Conservation (phyloP, 1,140 invertebrate species). For the Tigriopus japonicus region DNA sequence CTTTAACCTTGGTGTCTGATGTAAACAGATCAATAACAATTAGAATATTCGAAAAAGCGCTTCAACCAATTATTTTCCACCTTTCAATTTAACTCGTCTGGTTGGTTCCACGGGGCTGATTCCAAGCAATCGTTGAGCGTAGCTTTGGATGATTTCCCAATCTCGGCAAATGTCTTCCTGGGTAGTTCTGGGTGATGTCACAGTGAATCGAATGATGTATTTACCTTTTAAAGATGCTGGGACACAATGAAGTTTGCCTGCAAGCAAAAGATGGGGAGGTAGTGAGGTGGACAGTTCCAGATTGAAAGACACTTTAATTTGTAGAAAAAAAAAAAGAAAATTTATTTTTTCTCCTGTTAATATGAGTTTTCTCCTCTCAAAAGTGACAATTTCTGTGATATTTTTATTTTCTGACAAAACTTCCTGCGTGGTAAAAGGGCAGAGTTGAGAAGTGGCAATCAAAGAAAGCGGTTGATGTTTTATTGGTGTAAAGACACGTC, state of each 20-base stretch:
- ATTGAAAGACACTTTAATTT: too few species aligned
- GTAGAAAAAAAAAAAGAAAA: too few species aligned
- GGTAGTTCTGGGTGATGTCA: conserved; percentile 76
- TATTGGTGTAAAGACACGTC: too few species aligned
- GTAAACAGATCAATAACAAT: conserved; percentile 6
- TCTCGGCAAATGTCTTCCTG: conserved; percentile 38
- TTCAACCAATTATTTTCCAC: conserved; percentile 13
- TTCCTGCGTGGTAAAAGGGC: too few species aligned
- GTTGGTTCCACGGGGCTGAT: conserved; percentile 16
- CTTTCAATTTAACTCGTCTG: conserved; percentile 18
- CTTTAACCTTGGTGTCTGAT: conserved; percentile 50
- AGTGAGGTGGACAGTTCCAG: too few species aligned
- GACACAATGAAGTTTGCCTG: conserved; percentile 63
- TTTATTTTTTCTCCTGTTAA: too few species aligned
- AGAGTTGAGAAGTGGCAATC: too few species aligned
- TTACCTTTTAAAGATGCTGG: conserved; percentile 51
- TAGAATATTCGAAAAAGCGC: not conserved
- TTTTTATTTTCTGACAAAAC: too few species aligned
- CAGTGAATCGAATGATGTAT: conserved; percentile 56
- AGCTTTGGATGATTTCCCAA: conserved; percentile 67
- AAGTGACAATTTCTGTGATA: too few species aligned
- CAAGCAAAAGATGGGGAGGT: too few species aligned
- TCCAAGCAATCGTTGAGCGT: conserved; percentile 44
- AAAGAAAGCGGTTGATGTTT: too few species aligned
- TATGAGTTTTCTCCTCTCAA: too few species aligned